A percentile compares a stretch with the other conserved stretches of the same genome.
phyloP scores from a whole-genome alignment of 2,888 invertebrate genomes.

The Phalangium opilio region DNA sequence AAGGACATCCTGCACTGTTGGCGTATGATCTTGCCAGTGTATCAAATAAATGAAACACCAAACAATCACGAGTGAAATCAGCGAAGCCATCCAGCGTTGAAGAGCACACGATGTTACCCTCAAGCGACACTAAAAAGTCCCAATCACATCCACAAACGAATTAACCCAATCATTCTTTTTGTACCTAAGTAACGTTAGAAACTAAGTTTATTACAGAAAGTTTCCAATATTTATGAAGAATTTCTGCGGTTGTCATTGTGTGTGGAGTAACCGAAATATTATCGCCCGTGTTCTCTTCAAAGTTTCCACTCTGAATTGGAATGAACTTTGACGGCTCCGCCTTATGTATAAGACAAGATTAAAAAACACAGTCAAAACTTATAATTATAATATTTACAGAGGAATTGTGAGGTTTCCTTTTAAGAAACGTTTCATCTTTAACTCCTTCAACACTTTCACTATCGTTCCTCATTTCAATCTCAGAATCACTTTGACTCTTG shows the following conservation, averaged over 20 bases:
- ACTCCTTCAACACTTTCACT: background rate
- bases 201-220: slow-evolving; percentile 31
- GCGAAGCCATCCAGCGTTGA: slow-evolving; percentile 33
- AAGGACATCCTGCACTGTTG: slow-evolving; percentile 27
- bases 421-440: background rate
- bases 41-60: slow-evolving; percentile 31
- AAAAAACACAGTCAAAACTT: too few relatives aligned
- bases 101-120: slow-evolving; percentile 29
- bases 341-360: too few relatives aligned
- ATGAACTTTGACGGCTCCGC: slow-evolving; percentile 2
- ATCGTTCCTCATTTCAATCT: too few relatives aligned
- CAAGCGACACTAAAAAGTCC: slow-evolving; percentile 27
- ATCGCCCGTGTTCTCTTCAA: slow-evolving; percentile 2
- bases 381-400: too few relatives aligned
- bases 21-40: slow-evolving; percentile 30
- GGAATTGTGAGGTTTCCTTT: too few relatives aligned
- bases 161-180: too few relatives aligned
- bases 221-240: slow-evolving; percentile 33
- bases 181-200: too few relatives aligned
- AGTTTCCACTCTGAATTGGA: slow-evolving; percentile 5
- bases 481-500: too few relatives aligned
- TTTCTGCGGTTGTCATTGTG: slow-evolving; percentile 27
- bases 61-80: slow-evolving; percentile 29
- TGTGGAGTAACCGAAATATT: slow-evolving; percentile 10
- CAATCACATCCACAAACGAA: too few relatives aligned